These are phyloP conservation scores for Nasonia longicornis DNA, from an alignment of 1,140 invertebrate genomes.

Conservation along the genomic window DNA sequence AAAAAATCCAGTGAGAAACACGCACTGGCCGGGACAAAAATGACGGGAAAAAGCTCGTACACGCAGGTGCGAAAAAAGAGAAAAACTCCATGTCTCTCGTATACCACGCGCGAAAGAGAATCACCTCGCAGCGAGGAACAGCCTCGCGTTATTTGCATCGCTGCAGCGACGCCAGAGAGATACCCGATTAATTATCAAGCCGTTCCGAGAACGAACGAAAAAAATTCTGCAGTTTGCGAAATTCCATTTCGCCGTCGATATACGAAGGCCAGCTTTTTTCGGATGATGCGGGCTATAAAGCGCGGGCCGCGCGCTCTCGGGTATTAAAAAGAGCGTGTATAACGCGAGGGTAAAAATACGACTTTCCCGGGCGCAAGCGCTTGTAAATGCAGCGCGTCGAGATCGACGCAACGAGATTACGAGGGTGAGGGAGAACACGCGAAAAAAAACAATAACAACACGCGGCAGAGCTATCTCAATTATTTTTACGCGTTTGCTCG, in stretches of 20 bases:
- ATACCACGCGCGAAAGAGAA: not conserved
- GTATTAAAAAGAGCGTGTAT: conserved; percentile 30
- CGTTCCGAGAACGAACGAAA: not conserved
- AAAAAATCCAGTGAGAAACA: not conserved
- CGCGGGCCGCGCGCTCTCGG: not conserved
- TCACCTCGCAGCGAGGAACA: too few relatives aligned
- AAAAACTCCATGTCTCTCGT: too few relatives aligned
- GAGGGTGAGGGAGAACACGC: not conserved
- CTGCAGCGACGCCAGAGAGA: not conserved
- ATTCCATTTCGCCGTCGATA: conserved; percentile 23
- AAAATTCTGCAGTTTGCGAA: not conserved
- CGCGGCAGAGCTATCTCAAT: conserved; percentile 35
- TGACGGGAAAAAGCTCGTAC: not conserved
- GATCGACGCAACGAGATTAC: conserved; percentile 41
- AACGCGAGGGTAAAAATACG: conserved; percentile 5
- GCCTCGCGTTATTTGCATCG: not conserved
- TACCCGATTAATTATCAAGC: conserved; percentile 22
- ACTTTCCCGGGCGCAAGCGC: conserved; percentile 25
- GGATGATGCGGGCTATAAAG: conserved; percentile 28
- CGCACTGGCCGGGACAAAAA: not conserved
- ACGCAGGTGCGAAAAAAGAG: not conserved
- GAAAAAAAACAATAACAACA: not conserved
- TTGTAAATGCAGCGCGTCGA: conserved; percentile 21
- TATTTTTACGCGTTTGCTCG: conserved; percentile 37
- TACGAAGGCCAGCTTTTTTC: not conserved